A percentile compares a stretch with the other conserved stretches of the same genome.
Evolutionary conservation across 2,888 invertebrate genomes (phyloP).

Genomic region (Priocnemis perturbator): DNA sequence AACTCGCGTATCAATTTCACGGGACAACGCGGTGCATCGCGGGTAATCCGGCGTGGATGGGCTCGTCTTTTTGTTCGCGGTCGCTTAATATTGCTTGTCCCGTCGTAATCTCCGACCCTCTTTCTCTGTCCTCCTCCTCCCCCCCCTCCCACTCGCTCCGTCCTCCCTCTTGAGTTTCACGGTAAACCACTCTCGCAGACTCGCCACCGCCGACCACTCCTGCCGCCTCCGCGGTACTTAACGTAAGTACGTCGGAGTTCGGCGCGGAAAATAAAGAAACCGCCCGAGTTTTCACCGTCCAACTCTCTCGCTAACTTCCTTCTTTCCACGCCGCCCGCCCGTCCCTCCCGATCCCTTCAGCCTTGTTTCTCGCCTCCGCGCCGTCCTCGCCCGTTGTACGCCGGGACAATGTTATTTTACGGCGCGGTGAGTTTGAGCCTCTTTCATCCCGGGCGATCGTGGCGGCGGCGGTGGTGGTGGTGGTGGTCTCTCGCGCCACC

Average conservation of each 20-base stretch:
- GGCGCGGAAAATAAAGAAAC: slow-evolving; percentile 62
- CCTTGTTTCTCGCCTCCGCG: slow-evolving; percentile 18
- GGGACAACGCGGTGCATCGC: slow-evolving; percentile 68
- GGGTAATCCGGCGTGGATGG: slow-evolving; percentile 63
- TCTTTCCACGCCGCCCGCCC: no score
- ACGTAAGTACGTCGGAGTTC: slow-evolving; percentile 63
- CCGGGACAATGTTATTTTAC: slow-evolving; percentile 74
- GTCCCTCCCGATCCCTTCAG: no score
- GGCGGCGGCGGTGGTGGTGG: slow-evolving; percentile 27
- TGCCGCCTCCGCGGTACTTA: slow-evolving; percentile 59
- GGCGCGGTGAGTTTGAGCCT: slow-evolving; percentile 74
- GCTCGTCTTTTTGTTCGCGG: slow-evolving; percentile 69
- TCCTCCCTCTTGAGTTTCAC: background rate
- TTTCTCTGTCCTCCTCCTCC: slow-evolving; percentile 1
- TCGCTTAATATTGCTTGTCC: slow-evolving; percentile 70
- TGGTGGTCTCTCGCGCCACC: slow-evolving; percentile 16
- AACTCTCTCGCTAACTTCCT: slow-evolving; percentile 18
- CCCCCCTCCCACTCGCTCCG: background rate
- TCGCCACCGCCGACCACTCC: slow-evolving; percentile 15
- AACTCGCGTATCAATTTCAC: slow-evolving; percentile 67
- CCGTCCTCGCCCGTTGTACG: slow-evolving; percentile 31
- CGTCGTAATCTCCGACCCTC: slow-evolving; percentile 54
- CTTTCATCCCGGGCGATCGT: slow-evolving; percentile 68
- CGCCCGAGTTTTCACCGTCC: slow-evolving; percentile 39
- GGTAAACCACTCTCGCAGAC: no score